phyloP scores from a whole-genome alignment of 2,888 invertebrate species.

The Leptopterna dolabrata region DNA sequence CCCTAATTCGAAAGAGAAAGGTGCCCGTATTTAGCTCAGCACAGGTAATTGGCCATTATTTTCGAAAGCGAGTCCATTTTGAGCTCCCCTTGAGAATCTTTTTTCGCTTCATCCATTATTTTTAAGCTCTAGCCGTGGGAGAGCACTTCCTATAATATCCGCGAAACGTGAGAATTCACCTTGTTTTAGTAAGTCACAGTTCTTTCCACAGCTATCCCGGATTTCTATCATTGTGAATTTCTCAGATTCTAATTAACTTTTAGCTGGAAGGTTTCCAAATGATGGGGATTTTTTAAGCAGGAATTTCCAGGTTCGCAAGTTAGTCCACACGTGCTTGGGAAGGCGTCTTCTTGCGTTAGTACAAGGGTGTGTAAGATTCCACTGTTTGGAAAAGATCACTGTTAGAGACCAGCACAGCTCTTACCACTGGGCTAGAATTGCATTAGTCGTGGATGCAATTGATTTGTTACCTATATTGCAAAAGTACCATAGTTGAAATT shows the following conservation, averaged over 20 bases:
- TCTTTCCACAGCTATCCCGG: background rate
- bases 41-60: background rate
- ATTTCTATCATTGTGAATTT: background rate
- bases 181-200: conserved; percentile 3
- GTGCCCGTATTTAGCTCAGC: background rate
- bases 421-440: too few species aligned
- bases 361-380: background rate
- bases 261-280: background rate
- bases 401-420: too few species aligned
- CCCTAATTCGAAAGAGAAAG: background rate
- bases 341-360: background rate
- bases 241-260: background rate
- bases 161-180: background rate
- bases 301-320: background rate
- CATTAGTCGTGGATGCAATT: too few species aligned
- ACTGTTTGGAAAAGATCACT: background rate
- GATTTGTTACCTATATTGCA: too few species aligned
- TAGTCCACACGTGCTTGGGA: background rate
- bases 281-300: background rate
- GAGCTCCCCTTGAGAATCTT: background rate
- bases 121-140: background rate
- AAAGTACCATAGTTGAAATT: too few species aligned
- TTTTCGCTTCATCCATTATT: background rate
- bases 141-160: background rate
- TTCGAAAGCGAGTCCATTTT: background rate